Percentiles rank a stretch among this genome's conserved stretches.
Evolutionary conservation across 2,888 invertebrate species (phyloP).

Genomic region (Heliothis peltigera): DNA sequence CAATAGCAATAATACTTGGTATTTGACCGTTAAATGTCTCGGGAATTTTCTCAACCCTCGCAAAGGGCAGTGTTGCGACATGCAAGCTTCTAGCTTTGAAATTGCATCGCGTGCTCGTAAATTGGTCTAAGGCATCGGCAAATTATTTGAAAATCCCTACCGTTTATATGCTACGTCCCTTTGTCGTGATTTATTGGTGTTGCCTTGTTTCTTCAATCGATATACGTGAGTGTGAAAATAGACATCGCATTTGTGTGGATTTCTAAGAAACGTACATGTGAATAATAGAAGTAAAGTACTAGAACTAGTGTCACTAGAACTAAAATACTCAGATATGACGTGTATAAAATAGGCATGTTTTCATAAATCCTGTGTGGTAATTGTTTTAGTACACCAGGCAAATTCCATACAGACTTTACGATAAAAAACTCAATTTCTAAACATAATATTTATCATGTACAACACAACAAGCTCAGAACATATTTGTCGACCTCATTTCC

Average conservation of each 20-base stretch:
- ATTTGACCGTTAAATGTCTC: slow-evolving; percentile 74
- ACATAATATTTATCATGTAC: slow-evolving; percentile 3
- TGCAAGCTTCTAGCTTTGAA: slow-evolving; percentile 70
- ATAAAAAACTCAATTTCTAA: not conserved
- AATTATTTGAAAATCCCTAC: slow-evolving; percentile 75
- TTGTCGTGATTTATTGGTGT: slow-evolving; percentile 66
- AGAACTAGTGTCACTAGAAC: not conserved
- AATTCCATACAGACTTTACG: not conserved
- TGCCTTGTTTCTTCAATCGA: slow-evolving; percentile 44
- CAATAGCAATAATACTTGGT: slow-evolving; percentile 66
- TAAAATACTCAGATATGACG: not conserved
- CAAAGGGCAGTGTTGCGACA: slow-evolving; percentile 73
- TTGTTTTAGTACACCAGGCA: too few species aligned
- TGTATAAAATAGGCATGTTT: too few species aligned
- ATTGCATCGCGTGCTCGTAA: slow-evolving; percentile 79
- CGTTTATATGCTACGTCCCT: slow-evolving; percentile 68
- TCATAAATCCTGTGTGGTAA: too few species aligned
- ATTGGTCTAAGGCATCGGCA: slow-evolving; percentile 72
- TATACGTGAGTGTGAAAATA: slow-evolving; percentile 41
- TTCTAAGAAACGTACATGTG: slow-evolving; percentile 23
- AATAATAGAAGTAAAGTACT: not conserved
- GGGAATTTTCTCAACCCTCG: slow-evolving; percentile 64
- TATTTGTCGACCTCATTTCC: slow-evolving; percentile 23
- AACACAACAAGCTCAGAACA: not conserved
- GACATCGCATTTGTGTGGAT: slow-evolving; percentile 23